phyloP scores from a whole-genome alignment of 2,113 vertebrate species.

The Muntiacus muntjak region DNA sequence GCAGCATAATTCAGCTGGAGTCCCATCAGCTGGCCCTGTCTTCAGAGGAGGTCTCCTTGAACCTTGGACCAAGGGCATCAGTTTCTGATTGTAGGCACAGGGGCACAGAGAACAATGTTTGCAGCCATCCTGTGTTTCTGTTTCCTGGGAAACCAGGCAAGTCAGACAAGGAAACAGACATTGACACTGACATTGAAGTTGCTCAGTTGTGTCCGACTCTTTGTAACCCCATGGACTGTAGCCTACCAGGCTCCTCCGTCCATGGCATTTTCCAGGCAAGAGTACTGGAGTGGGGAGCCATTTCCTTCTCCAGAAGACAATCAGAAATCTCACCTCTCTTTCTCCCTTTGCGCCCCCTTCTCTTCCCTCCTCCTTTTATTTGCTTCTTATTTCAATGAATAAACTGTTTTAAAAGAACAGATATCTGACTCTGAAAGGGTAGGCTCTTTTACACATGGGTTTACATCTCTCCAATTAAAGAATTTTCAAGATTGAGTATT shows the following conservation, averaged over 20 bases:
- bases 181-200: too few relatives aligned
- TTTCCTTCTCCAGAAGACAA: too few relatives aligned
- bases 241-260: too few relatives aligned
- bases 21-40: not conserved
- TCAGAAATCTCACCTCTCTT: not conserved
- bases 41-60: not conserved
- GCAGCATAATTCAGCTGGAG: not conserved
- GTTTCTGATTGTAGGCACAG: not conserved
- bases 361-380: not conserved
- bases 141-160: not conserved
- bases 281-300: too few relatives aligned
- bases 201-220: too few relatives aligned
- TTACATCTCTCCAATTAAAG: not conserved
- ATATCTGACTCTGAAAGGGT: not conserved
- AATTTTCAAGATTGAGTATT: not conserved
- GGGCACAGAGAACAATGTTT: not conserved
- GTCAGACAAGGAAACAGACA: not conserved
- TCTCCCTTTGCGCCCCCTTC: not conserved
- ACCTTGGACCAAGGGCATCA: not conserved
- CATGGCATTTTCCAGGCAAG: too few relatives aligned
- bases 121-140: too few relatives aligned
- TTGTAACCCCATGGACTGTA: too few relatives aligned
- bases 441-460: not conserved
- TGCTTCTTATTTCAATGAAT: not conserved
- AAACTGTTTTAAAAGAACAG: not conserved